phyloP scores from a whole-genome alignment of 2,113 vertebrate genomes.

The Motacilla alba region DNA sequence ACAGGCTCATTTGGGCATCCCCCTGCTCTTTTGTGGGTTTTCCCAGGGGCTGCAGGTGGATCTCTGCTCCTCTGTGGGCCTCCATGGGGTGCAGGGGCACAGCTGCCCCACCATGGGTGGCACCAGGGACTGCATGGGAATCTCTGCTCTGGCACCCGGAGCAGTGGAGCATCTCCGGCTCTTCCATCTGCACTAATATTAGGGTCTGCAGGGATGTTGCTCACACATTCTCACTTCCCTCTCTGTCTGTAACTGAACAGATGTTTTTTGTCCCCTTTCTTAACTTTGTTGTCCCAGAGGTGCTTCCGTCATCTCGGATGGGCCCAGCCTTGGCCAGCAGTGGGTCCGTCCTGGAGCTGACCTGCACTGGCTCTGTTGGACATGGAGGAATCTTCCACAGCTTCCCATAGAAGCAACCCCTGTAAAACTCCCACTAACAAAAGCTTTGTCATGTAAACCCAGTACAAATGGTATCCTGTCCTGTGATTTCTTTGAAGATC shows the following conservation, averaged over 20 bases:
- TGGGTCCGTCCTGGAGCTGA: background rate
- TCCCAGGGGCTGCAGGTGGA: background rate
- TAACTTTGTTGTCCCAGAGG: background rate
- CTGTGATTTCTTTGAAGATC: background rate
- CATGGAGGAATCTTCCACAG: background rate
- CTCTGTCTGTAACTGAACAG: background rate
- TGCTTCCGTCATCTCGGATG: fast-evolving
- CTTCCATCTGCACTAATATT: background rate
- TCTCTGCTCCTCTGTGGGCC: background rate
- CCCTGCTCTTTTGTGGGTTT: background rate
- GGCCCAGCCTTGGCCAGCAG: background rate
- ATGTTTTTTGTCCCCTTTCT: background rate
- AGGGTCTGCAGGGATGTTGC: background rate
- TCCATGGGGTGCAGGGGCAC: background rate
- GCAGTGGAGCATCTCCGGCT: background rate
- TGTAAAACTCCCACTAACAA: background rate
- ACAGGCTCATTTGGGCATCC: background rate
- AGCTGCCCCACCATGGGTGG: background rate
- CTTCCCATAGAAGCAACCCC: background rate
- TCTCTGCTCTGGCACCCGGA: background rate
- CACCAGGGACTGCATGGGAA: background rate
- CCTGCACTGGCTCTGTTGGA: background rate
- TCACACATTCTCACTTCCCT: background rate
- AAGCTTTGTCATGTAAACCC: background rate
- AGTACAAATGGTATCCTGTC: background rate